Base-by-base conservation (phyloP, 2,113 vertebrate genomes). In the Spea multiplicata region DNA sequence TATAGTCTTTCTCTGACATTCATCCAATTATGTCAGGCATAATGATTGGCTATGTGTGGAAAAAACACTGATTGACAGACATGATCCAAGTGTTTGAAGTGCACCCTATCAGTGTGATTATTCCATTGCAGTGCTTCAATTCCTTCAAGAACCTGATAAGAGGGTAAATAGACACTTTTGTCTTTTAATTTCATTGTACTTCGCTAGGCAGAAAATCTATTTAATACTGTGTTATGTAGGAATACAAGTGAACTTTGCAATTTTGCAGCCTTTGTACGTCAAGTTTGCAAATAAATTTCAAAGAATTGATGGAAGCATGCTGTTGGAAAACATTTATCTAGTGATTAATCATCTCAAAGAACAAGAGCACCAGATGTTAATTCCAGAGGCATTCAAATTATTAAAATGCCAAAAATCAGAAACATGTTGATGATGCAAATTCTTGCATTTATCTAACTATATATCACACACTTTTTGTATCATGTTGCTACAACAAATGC, bases 371-470 rank as follows among this genome's bases (percentile, higher is more conserved):
- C 17, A 59, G 61, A 64, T 64, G 61, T 64, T 64, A 64, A 64
- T 30, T 64, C 61, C 61, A 64, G 61, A 30, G 61, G 61, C 17
- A 64, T 64, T 64, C 8, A 64, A 64, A 64, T 64, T 16, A 64
- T 30, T 64, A 64, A 17, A 64, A 64, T 64, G 61, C 61, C 61
- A 64, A 64, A 16, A 17, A 4, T 64, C 13, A 1, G 8, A 30
- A 64, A 64, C 5, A 64, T 59, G 55, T 59, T 13, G 55, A 59
- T 59, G 55, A 59, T 59, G 55, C 55, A 59, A 59, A 59, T 59
- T 59, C 55, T 9, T 59, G 55, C 55, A 59, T 59, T 59, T 59
- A 59, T 13, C 55, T 13, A 59, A 13, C 55, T 59, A 13, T 59
- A 59, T 12, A 59, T 59, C 55, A 59, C 55, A 13, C 14, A 59